These are phyloP conservation scores for Falco cherrug DNA, from an alignment of 2,797 vertebrate species.

Conservation along the genomic window DNA sequence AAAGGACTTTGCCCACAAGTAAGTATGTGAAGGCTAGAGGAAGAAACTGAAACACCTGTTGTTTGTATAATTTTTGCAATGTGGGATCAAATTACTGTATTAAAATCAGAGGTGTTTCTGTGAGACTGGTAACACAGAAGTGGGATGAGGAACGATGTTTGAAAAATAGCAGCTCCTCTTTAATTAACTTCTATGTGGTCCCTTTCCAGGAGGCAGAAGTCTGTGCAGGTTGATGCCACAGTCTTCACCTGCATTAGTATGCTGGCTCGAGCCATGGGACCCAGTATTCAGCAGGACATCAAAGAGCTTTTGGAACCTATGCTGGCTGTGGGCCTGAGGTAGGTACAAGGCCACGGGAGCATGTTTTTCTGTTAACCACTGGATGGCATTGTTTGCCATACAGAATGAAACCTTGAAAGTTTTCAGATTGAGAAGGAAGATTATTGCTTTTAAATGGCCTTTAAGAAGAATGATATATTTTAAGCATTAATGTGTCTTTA, in stretches of 20 bases:
- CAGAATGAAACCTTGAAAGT: neutral
- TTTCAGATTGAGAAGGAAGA: neutral
- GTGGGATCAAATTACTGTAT: neutral
- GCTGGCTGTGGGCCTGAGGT: slow-evolving; percentile 98
- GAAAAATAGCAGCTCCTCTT: neutral
- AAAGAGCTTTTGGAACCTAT: slow-evolving; percentile 98
- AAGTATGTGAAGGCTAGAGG: slow-evolving; percentile 47
- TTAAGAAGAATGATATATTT: neutral
- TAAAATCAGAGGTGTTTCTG: neutral
- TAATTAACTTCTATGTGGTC: neutral
- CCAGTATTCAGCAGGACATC: slow-evolving; percentile 95
- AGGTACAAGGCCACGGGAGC: neutral
- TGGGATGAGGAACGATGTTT: neutral
- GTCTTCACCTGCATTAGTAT: slow-evolving; percentile 99
- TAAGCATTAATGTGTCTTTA: neutral
- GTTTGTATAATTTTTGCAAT: neutral
- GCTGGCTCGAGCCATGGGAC: slow-evolving; percentile 96
- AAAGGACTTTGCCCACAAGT: slow-evolving; percentile 99
- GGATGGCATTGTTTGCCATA: neutral
- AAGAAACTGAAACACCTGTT: neutral
- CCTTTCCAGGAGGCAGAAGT: slow-evolving; percentile 91
- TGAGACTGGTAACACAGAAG: neutral
- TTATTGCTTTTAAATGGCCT: neutral
- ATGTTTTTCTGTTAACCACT: neutral
- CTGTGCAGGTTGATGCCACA: slow-evolving; percentile 96